These are phyloP conservation scores for Saguinus imperator DNA, from an alignment of 2,113 vertebrate genomes.

Conservation along the genomic window DNA sequence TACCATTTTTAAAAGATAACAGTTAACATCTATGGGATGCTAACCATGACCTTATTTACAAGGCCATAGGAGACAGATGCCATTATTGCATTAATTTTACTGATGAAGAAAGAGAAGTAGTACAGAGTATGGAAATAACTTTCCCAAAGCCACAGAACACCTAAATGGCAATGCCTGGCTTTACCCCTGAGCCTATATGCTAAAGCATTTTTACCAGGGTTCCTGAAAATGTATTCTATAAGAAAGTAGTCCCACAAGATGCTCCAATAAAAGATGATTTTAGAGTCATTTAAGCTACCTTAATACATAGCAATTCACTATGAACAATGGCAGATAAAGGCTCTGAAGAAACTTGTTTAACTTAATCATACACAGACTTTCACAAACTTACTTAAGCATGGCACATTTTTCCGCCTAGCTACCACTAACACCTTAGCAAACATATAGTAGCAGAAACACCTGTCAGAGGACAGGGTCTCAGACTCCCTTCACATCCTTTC, in stretches of 20 bases:
- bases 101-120: background rate
- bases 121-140: background rate
- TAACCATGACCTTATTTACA: background rate
- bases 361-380: background rate
- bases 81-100: background rate
- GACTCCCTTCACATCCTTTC: background rate
- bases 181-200: background rate
- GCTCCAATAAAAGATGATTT: background rate
- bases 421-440: background rate
- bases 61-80: background rate
- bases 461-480: background rate
- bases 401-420: background rate
- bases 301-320: background rate
- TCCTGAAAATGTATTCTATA: conserved; percentile 9
- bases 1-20: background rate
- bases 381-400: background rate
- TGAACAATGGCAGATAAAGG: background rate
- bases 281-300: background rate
- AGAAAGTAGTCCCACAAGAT: background rate
- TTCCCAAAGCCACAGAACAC: background rate
- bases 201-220: background rate
- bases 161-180: background rate
- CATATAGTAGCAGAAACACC: background rate
- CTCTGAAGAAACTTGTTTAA: background rate
- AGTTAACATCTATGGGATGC: background rate